Evolutionary conservation across 2,113 vertebrate genomes (phyloP).

Genomic region (Myiozetetes cayanensis): DNA sequence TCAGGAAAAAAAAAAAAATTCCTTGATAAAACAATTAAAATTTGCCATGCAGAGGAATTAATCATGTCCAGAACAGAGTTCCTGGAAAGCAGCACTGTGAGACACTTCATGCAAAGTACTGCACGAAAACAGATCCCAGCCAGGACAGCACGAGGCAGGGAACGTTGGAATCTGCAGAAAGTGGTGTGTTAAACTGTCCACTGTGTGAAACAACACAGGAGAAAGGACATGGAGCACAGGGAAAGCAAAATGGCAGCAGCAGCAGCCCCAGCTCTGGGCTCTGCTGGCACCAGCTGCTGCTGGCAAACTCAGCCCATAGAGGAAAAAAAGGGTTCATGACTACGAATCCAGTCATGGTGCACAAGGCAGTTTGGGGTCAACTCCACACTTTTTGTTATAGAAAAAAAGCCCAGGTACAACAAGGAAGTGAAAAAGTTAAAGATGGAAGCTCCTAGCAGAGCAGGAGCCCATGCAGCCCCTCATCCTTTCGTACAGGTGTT

Average conservation of each 20-base stretch:
- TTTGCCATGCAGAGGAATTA: neutral
- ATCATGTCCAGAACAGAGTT: neutral
- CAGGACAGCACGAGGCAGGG: neutral
- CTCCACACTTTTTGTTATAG: too few species aligned
- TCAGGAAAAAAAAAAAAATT: neutral
- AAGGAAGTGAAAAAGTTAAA: neutral
- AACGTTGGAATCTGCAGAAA: neutral
- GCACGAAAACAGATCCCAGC: neutral
- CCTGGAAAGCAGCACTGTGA: slow-evolving; percentile 27
- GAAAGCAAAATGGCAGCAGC: neutral
- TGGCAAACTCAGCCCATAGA: neutral
- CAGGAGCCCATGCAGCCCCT: neutral
- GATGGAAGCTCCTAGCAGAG: neutral
- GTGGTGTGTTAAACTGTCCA: fast-evolving
- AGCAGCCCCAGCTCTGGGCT: fast-evolving
- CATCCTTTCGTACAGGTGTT: neutral
- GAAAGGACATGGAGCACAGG: fast-evolving
- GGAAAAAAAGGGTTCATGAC: neutral
- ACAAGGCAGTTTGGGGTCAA: neutral
- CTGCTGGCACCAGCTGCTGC: neutral
- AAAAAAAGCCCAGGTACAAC: neutral
- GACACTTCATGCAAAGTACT: neutral
- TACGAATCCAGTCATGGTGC: neutral
- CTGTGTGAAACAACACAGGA: neutral
- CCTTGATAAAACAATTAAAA: slow-evolving; percentile 49